Base-by-base conservation (phyloP, 2,888 invertebrate genomes). In the Tenthredo amoena region DNA sequence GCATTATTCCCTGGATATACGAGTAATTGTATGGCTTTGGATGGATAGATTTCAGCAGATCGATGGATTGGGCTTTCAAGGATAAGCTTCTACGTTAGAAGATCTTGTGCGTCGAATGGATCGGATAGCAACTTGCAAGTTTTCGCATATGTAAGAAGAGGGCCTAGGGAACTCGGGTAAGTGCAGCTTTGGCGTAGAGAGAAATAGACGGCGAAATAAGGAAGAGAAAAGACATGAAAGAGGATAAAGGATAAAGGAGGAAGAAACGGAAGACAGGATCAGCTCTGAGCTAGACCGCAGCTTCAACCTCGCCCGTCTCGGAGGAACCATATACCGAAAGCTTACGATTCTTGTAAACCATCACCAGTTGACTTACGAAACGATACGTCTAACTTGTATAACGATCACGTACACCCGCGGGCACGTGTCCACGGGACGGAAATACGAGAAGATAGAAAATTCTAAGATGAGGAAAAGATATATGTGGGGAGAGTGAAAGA, bases 331-430 rank as follows among this genome's bases (percentile, higher is more conserved):
- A 74, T 40, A 43, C 9, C n/a, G 43, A 43, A 43, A 74, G 40
- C 43, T 43, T 26, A 74, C 72, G 43, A 74, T 74, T 43, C 72
- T 74, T 74, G 43, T 43, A 40, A 21, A 43, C 72, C 72, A 26
- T 74, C 43, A 21, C 40, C n/a, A 43, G 21, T 43, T 37, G 34
- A 71, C n/a, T 71, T 71, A 43, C 72, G 21, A 43, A 40, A 74
- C 72, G 72, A 43, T 74, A 74, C 43, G 37, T 40, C 10, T 43
- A 74, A 26, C 72, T 43, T 43, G 15, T 43, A 26, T 43, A 74
- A 74, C 43, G 72, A 74, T 74, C 72, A 43, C 72, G 43, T 40
- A 74, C 18, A 43, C n/a, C 18, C 21, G 43, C 18, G 4, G 43
- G 72, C 18, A 34, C 68, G 68, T 34, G 34, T 18, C 68, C 68